A percentile compares a stretch with the other conserved stretches of the same genome.
Conservation (phyloP, 2,888 invertebrate species). For the Nomada ruficornis region DNA sequence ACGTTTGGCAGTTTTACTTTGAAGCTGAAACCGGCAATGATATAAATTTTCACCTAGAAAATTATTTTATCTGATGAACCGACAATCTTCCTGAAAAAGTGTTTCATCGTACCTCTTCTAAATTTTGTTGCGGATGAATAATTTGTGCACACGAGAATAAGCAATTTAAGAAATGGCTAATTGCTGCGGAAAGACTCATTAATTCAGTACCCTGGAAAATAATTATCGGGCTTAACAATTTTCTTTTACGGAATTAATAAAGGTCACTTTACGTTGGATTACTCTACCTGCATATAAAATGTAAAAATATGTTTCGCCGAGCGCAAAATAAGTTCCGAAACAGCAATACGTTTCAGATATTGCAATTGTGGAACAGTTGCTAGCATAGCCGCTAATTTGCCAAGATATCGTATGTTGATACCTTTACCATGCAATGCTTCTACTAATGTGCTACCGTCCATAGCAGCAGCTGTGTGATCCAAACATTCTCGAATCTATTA, state of each 20-base stretch:
- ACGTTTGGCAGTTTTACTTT: conserved; percentile 87
- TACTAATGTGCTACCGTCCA: conserved; percentile 96
- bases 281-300: conserved; percentile 91
- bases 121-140: conserved; percentile 88
- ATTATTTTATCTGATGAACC: not conserved
- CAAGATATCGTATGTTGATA: conserved; percentile 98
- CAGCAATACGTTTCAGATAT: conserved; percentile 95
- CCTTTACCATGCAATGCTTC: conserved; percentile 98
- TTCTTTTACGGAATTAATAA: not conserved
- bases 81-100: not conserved
- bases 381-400: conserved; percentile 94
- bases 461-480: conserved; percentile 96
- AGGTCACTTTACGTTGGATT: not conserved
- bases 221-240: not conserved
- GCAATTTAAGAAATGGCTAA: conserved; percentile 98
- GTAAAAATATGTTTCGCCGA: conserved; percentile 98
- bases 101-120: conserved; percentile 87
- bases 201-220: conserved; percentile 90
- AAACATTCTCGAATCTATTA: conserved; percentile 92
- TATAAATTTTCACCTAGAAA: conserved; percentile 28
- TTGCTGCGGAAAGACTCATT: conserved; percentile 95
- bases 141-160: conserved; percentile 92
- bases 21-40: conserved; percentile 81
- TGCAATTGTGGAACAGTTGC: conserved; percentile 91
- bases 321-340: conserved; percentile 95